Evolutionary conservation across 2,888 invertebrate species (phyloP), one percentile per base, ranked within the genome.

Genomic region (Apeira syringaria): DNA sequence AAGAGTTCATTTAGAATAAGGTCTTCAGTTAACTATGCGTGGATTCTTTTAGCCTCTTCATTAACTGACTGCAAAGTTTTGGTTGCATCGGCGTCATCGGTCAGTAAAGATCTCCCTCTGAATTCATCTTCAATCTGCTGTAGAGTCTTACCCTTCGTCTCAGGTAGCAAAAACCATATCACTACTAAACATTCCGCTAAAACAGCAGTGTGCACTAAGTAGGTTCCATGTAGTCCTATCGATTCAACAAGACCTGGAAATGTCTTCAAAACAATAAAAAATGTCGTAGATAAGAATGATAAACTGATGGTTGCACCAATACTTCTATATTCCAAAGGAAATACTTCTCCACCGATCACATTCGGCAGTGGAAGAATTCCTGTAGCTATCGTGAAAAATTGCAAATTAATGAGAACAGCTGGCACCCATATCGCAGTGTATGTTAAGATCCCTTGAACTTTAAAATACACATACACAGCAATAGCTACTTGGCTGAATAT

Each of bases 301-400:
- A 92, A 75, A 4, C 92, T 91, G 2, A 93, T 74, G 0, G 92
- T 92, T 0, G 92, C 91, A 0, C 93, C 93, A 0, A 92, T 68
- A 17, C 93, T 92, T 28, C 93, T 83, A 27, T 90, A 90, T 22
- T 88, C 83, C 12, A 91, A 74, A 1, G 94, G 90, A 56, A 93
- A 94, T 0, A 94, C 82, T 65, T 95, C 94, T 0, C 94, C 94
- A 26, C 92, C 91, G 74, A 94, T 91, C 2, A 93, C 91, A 80
- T 92, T 93, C 0, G 94, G 94, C 33, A 94, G 59, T 0, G 94
- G 93, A 2, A 92, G 74, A 56, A 91, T 79, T 0, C 94, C 93
- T 2, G 91, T 73, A 1, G 90, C 86, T 1, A 92, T 82, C n/a
- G 91, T 85, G 1, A 88, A 77, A n/a, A 91, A 90, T 44, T 92